Conservation (phyloP, 2,888 invertebrate species). For the Notocelia uddmanniana region DNA sequence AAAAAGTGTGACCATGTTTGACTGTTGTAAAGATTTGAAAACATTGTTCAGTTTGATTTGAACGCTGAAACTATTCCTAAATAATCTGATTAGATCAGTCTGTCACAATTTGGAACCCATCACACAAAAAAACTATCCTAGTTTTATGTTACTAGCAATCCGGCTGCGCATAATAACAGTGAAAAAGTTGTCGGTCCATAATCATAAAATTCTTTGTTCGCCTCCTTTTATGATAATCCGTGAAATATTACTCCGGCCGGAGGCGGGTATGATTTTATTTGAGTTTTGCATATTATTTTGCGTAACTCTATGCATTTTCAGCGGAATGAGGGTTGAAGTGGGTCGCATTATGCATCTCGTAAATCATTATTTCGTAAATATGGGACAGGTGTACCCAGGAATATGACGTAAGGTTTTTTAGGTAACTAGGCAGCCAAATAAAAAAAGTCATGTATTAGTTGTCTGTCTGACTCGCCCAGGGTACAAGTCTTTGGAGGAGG, state of each 20-base stretch:
- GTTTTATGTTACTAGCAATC: conserved; percentile 58
- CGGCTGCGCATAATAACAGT: conserved; percentile 59
- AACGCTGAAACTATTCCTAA: conserved; percentile 1
- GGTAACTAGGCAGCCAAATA: too few relatives aligned
- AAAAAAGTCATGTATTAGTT: too few relatives aligned
- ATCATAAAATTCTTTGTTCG: conserved; percentile 59
- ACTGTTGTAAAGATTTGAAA: background rate
- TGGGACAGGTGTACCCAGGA: conserved; percentile 1
- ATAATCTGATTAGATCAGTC: conserved; percentile 26
- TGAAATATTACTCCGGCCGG: conserved; percentile 47
- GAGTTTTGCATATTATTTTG: conserved; percentile 51
- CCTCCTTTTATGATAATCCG: conserved; percentile 56
- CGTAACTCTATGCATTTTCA: conserved; percentile 46
- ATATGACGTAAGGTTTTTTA: background rate
- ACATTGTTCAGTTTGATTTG: too few relatives aligned
- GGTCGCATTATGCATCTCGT: conserved; percentile 31
- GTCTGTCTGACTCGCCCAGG: too few relatives aligned
- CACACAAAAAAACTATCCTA: conserved; percentile 45
- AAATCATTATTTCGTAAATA: conserved; percentile 23
- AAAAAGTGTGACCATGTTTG: background rate
- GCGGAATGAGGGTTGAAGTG: conserved; percentile 42
- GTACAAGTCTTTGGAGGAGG: too few relatives aligned
- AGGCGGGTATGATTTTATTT: conserved; percentile 49
- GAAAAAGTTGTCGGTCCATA: conserved; percentile 57
- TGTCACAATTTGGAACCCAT: conserved; percentile 25